Evolutionary conservation across 2,113 vertebrate species (phyloP), one percentile per base, ranked within the genome.

Genomic region (Hucho hucho): DNA sequence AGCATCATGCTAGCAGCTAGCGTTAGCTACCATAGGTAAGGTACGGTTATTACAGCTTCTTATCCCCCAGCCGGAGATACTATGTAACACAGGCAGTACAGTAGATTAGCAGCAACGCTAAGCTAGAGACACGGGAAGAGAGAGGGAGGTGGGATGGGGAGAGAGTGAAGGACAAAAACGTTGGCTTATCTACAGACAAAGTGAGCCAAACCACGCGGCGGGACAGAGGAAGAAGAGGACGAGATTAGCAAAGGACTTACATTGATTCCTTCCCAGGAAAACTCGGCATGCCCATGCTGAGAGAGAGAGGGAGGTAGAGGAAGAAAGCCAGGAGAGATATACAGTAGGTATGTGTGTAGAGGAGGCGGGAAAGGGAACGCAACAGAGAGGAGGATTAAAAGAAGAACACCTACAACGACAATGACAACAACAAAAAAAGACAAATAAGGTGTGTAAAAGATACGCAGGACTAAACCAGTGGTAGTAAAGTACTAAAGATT

Each of bases 211-310:
- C 24, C 5, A 64, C 32, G 22, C 14, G 6, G 66, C 26, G 32
- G 63, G 69, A 70, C 49, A 61, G 68, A 20, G 25, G 43, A 37
- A 37, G 14, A 79, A 72, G 64, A 69, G 26, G 26, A 67, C 24
- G 53, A 26, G 46, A 69, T 65, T 69, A 72, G 69, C 59, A 81
- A 32, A 47, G 86, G 73, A 98, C 96, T 98, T 93, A 98, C 97
- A 90, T 98, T 98, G 93, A 97, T 97, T 80, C 95, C 97, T 81
- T 98, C 96, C 96, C 96, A 98, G 91, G 96, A 98, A 94, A 97
- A 96, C 89, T 98, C 96, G 4, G 14, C 14, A 4, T 1, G 4
- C 49, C 79, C 0, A 9, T 64, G 77, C 72, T 53, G 22, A 77
- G 61, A 75, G 56, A 59, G 26, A 2, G 7, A 47, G 75, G 26